Evolutionary conservation across 1,140 invertebrate genomes (phyloP).

Genomic region (Drosophila gunungcola): DNA sequence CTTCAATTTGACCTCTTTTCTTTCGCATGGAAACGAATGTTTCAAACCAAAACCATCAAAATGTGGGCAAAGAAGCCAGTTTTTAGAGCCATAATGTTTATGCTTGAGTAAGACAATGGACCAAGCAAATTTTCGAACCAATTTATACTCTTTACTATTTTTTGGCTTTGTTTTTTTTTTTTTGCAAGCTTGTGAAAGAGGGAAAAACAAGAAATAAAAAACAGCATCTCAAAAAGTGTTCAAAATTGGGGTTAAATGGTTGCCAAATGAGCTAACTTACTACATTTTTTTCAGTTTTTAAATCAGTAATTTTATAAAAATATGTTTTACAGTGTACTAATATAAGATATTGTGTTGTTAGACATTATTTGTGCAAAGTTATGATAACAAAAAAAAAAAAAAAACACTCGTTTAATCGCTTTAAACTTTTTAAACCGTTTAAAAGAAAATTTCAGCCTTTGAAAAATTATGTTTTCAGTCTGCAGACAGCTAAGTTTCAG

Average conservation of each 20-base stretch:
- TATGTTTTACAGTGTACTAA: slow-evolving; percentile 11
- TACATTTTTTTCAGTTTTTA: slow-evolving; percentile 44
- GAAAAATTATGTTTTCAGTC: not conserved
- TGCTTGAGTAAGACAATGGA: slow-evolving; percentile 72
- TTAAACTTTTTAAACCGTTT: too few species aligned
- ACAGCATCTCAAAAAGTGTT: slow-evolving; percentile 46
- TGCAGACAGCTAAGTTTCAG: not conserved
- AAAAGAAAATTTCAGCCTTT: too few species aligned
- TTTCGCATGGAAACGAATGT: slow-evolving; percentile 66
- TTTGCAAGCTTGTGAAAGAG: slow-evolving; percentile 53
- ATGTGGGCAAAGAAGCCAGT: slow-evolving; percentile 44
- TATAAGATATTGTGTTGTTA: too few species aligned
- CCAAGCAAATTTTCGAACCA: slow-evolving; percentile 39
- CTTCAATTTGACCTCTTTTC: slow-evolving; percentile 39
- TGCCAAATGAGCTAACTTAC: slow-evolving; percentile 60
- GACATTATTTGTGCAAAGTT: too few species aligned
- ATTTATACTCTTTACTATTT: slow-evolving; percentile 45
- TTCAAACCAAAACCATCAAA: slow-evolving; percentile 53
- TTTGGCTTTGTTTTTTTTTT: slow-evolving; percentile 35
- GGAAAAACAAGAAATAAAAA: slow-evolving; percentile 10
- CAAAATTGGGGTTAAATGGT: slow-evolving; percentile 62
- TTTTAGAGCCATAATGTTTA: slow-evolving; percentile 64
- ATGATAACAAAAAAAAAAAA: too few species aligned
- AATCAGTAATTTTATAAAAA: slow-evolving; percentile 27
- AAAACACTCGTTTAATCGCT: too few species aligned